These are phyloP conservation scores for Enoplolaimus lenunculus DNA, from an alignment of 2,888 invertebrate species.

Conservation along the genomic window DNA sequence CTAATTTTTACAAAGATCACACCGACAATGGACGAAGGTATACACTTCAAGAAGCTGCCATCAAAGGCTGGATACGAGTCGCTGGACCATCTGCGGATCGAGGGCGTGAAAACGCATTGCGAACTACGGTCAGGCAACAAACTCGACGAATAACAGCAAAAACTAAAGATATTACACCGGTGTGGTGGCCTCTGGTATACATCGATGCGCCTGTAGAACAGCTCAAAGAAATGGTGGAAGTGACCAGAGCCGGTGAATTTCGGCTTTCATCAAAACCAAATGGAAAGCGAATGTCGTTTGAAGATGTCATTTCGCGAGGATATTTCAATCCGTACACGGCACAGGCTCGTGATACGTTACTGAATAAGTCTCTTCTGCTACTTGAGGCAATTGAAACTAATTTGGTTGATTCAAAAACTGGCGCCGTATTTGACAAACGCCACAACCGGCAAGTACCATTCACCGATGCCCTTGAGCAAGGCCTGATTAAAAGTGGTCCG, in stretches of 20 bases:
- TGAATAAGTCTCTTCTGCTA: conserved; percentile 54
- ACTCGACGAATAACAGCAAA: conserved; percentile 3
- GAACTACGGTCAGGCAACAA: conserved; percentile 17
- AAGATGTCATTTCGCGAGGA: conserved; percentile 58
- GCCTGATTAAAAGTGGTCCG: conserved; percentile 27
- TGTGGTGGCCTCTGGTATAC: conserved; percentile 17
- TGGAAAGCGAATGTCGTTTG: conserved; percentile 54
- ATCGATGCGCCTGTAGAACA: conserved; percentile 51
- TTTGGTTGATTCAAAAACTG: conserved; percentile 36
- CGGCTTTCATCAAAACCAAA: conserved; percentile 49
- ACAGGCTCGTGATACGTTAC: conserved; percentile 51
- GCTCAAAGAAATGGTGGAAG: conserved; percentile 64
- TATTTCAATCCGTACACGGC: conserved; percentile 58
- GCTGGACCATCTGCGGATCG: neutral
- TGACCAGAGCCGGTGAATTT: conserved; percentile 60
- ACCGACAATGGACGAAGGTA: conserved; percentile 25
- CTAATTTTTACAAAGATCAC: conserved; percentile 27
- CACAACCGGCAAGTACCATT: conserved; percentile 38
- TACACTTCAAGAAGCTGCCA: conserved; percentile 62
- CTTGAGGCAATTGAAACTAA: conserved; percentile 48
- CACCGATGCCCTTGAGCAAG: conserved; percentile 34
- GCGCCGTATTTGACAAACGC: conserved; percentile 39
- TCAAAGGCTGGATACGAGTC: conserved; percentile 58
- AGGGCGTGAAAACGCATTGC: conserved; percentile 8
- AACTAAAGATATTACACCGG: neutral